phyloP scores from a whole-genome alignment of 1,140 invertebrate genomes.

The Drosophila orosa region DNA sequence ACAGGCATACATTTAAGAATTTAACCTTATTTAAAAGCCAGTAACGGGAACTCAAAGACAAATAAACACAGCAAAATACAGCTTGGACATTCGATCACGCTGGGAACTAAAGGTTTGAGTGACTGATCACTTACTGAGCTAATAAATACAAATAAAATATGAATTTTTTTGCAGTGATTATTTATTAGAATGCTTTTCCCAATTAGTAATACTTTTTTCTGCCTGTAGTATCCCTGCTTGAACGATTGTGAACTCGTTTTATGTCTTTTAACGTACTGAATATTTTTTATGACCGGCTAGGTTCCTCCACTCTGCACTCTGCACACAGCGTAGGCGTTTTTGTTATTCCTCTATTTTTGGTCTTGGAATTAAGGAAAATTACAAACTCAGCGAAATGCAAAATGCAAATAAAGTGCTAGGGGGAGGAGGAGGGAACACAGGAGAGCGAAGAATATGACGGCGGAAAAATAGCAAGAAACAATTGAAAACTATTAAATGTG shows the following conservation, averaged over 20 bases:
- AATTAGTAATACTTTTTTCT: not conserved
- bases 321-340: conserved; percentile 50
- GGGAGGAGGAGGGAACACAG: not conserved
- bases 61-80: not conserved
- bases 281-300: conserved; percentile 27
- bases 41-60: not conserved
- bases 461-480: conserved; percentile 37
- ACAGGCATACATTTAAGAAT: not conserved
- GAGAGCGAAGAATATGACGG: not conserved
- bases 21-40: not conserved
- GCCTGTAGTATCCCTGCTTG: conserved; percentile 6
- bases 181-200: not conserved
- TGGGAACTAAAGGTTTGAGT: not conserved
- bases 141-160: not conserved
- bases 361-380: conserved; percentile 32
- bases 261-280: conserved; percentile 33
- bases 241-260: conserved; percentile 29
- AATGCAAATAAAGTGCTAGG: conserved; percentile 23
- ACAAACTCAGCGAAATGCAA: conserved; percentile 42
- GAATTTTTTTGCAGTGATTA: not conserved
- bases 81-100: not conserved
- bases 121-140: not conserved
- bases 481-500: conserved; percentile 66
- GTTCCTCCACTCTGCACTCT: conserved; percentile 33
- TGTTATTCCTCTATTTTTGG: conserved; percentile 24